Evolutionary conservation across 2,113 vertebrate species (phyloP), one percentile per base, ranked within the genome.

Genomic region (Eulacestoma nigropectus): DNA sequence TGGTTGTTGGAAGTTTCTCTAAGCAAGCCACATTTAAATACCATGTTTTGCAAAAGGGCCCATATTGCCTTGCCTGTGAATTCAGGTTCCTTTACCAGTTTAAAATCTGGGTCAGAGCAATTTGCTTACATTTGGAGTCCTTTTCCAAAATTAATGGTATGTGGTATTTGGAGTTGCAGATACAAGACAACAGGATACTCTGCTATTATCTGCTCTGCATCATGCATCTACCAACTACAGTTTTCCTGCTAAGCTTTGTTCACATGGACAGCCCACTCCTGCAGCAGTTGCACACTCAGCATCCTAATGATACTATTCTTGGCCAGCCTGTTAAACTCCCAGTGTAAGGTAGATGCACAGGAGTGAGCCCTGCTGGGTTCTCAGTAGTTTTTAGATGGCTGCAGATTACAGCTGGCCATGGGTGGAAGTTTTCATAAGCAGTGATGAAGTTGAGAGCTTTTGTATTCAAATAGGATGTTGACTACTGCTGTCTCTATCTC

Each of bases 71-170:
- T 64, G 83, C 86, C 78, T 95, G 46, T 32, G 88, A 92, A 96
- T 92, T 78, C 88, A 81, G 85, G 83, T 89, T 83, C 86, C 74
- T 94, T 75, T 77, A 68, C 86, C 65, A 79, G 90, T 87, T 94
- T 82, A 84, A 95, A 95, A 95, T 93, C 89, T 96, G 76, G 90
- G 92, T 93, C 88, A 96, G 50, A 83, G 93, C 88, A 90, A 96
- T 97, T 96, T 96, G 95, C 73, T 94, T 96, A 94, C 92, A 93
- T 92, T 96, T 95, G 69, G 90, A 93, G 80, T 68, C 65, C 95
- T 96, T 92, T 96, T 89, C 88, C 74, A 89, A 64, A 95, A 92
- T 72, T 72, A 95, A 93, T 94, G 79, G 72, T 57, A 88, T 32
- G 14, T 93, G 87, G 81, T 52, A 72, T 89, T 89, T 81, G 78